Evolutionary conservation across 2,888 invertebrate genomes (phyloP), one percentile per base, ranked within the genome.

Genomic region (Platerodrilus igneus): DNA sequence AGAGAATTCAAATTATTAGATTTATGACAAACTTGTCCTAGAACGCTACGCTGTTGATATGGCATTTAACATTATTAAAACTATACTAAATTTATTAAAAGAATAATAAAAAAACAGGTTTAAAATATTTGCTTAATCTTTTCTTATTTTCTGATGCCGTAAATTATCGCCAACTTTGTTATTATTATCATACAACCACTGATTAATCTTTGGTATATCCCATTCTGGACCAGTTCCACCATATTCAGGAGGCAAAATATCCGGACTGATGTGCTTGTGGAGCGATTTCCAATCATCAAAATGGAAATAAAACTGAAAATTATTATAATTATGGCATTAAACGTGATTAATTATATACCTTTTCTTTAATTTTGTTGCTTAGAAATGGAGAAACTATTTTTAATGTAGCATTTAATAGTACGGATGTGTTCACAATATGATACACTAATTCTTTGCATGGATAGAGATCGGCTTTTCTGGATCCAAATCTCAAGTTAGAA

Each of bases 231-330:
- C 42, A 2, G 61, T 63, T 1, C 84, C 84, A 0, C 82, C 83
- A 53, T 83, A 84, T 47, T 66, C 69, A 49, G 66, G 64, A 6
- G 77, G 76, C 43, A 77, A 58, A 46, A 64, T 63, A 21, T 68
- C 64, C 4, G 72, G 72, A 23, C 67, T 63, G 8, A 77, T 64
- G 54, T 72, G 67, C 36, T 68, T 56, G 47, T 77, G 73, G 2
- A 77, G 59, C 5, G 74, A 71, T 37, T 67, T 61, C 64, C 71
- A 67, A 50, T 76, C 64, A 17, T 62, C 60, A 13, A 73, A 76
- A 52, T 77, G 77, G 52, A 77, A 75, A 52, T 68, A 70, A 26
- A 76, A 64, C 66, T 73, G 29, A 41, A 56, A 60, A 27, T 17
- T 3, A 7, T 17, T 17, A 39, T 8, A 37, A 21, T 8, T 31